Evolutionary conservation across 2,888 invertebrate species (phyloP), one percentile per base, ranked within the genome.

Genomic region (Laspeyria flexula): DNA sequence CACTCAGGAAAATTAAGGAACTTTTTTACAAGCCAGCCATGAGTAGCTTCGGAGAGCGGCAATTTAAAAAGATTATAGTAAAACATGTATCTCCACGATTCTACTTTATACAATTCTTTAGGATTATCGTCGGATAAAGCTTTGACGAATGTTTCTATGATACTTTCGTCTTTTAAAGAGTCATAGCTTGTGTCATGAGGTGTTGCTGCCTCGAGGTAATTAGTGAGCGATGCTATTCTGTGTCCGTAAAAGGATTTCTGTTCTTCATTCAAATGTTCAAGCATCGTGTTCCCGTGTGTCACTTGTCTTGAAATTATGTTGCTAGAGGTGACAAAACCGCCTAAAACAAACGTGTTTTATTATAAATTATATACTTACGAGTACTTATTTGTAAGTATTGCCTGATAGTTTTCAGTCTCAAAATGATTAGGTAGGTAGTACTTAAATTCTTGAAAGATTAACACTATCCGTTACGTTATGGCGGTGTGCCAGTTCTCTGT

Each of bases 321-420:
- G 71, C 96, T 96, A 37, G 94, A 91, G 0, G 80, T 79, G 0
- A 95, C 86, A 71, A 97, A 96, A 1, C 96, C 96, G 34, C 96
- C 95, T 94, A 75, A 31, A 85, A 86, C 33, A 43, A 33, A 45
- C 10, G 21, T 11, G 5, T 4, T 23, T 9, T 15, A 0, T 6
- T 37, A n/a, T n/a, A n/a, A n/a, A n/a, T n/a, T n/a, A n/a, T n/a
- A n/a, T n/a, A n/a, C n/a, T n/a, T n/a, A n/a, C n/a, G n/a, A n/a
- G n/a, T 37, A 37, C 2, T 16, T 34, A 12, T 7, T 15, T 34
- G 34, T 16, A 10, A 21, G n/a, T n/a, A n/a, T n/a, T n/a, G n/a
- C n/a, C n/a, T n/a, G n/a, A n/a, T n/a, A n/a, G n/a, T n/a, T n/a
- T n/a, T n/a, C n/a, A n/a, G n/a, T n/a, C n/a, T n/a, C n/a, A n/a